A percentile compares a stretch with the other conserved stretches of the same genome.
phyloP scores from a whole-genome alignment of 2,888 invertebrate genomes.

The Scaeva pyrastri region DNA sequence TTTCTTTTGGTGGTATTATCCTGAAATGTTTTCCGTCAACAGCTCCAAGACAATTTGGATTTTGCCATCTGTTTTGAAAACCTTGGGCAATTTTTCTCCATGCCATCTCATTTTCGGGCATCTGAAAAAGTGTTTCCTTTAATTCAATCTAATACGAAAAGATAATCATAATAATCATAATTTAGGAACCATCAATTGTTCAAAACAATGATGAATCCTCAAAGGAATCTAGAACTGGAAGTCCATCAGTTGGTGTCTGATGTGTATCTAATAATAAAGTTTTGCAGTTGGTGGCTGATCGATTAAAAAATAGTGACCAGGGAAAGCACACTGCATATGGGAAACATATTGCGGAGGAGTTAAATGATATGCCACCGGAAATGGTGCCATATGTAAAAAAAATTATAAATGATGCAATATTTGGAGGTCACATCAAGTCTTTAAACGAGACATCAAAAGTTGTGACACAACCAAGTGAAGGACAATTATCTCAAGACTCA shows the following conservation, averaged over 20 bases:
- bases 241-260: background rate
- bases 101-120: background rate
- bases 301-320: background rate
- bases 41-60: background rate
- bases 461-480: background rate
- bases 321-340: background rate
- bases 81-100: conserved; percentile 4
- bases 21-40: background rate
- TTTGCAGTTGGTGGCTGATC: background rate
- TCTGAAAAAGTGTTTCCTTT: background rate
- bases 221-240: background rate
- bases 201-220: conserved; percentile 4
- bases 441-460: background rate
- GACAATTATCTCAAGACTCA: background rate
- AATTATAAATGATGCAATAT: conserved; percentile 4
- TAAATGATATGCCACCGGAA: conserved; percentile 4
- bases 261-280: background rate
- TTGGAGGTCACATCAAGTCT: background rate
- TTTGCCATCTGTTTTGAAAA: background rate
- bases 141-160: background rate
- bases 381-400: conserved; percentile 4
- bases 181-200: background rate
- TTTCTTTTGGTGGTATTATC: conserved; percentile 3
- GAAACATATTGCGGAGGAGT: background rate
- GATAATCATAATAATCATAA: no score